These are phyloP conservation scores for Drosophila mulleri DNA, from an alignment of 2,888 invertebrate genomes.

Conservation along the genomic window DNA sequence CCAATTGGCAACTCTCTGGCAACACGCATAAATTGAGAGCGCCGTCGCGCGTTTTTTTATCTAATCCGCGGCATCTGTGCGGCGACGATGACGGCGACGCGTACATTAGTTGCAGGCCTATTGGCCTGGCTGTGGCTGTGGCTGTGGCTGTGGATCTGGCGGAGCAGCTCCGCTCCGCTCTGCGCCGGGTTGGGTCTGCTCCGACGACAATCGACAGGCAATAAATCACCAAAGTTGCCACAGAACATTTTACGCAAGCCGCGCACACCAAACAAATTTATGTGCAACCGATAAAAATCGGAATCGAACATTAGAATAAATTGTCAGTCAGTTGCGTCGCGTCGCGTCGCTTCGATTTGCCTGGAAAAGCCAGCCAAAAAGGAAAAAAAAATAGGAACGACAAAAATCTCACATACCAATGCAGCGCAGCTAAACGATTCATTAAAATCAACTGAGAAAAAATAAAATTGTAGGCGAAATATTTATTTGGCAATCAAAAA, in stretches of 20 bases:
- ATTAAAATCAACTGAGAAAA: constrained; percentile 1
- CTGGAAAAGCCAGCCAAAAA: constrained; percentile 4
- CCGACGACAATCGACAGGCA: constrained; percentile 83
- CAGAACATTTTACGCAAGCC: constrained; percentile 66
- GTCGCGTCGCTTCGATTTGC: neutral
- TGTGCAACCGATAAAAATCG: constrained; percentile 77
- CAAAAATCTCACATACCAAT: neutral
- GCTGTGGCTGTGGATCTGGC: constrained; percentile 21
- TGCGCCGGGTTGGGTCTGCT: constrained; percentile 21
- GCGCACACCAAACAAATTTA: constrained; percentile 57
- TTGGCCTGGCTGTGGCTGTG: constrained; percentile 17
- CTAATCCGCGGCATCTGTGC: constrained; percentile 80
- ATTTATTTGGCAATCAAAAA: constrained; percentile 8
- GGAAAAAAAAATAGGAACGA: neutral
- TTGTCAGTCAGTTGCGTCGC: constrained; percentile 45
- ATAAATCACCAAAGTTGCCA: constrained; percentile 83
- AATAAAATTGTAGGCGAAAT: neutral
- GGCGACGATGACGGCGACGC: constrained; percentile 49
- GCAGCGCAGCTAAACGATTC: constrained; percentile 1
- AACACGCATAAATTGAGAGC: constrained; percentile 80
- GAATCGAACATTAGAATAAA: constrained; percentile 66
- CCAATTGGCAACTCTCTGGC: constrained; percentile 57
- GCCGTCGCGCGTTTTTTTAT: constrained; percentile 68
- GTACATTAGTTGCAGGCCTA: constrained; percentile 66
- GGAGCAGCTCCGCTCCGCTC: constrained; percentile 6